Evolutionary conservation across 2,888 invertebrate genomes (phyloP).

Genomic region (Lasioglossum calceatum): DNA sequence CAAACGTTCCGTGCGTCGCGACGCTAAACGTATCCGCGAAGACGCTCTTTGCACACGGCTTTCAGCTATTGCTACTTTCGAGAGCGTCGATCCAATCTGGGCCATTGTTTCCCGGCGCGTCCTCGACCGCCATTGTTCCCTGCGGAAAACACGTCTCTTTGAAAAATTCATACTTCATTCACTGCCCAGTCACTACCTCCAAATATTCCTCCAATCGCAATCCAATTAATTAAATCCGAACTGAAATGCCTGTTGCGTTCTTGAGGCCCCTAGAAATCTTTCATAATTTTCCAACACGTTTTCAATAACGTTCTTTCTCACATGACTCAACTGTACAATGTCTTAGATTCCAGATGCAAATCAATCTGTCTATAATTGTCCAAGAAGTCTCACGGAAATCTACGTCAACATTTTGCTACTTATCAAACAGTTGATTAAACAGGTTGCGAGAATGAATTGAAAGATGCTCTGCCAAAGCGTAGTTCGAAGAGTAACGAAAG

Average conservation of each 20-base stretch:
- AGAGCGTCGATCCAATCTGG: background rate
- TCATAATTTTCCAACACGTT: background rate
- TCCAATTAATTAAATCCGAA: background rate
- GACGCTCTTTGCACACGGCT: background rate
- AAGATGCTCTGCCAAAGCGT: background rate
- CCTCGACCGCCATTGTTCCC: background rate
- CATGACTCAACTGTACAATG: background rate
- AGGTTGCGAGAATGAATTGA: too few relatives aligned
- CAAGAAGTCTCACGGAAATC: too few relatives aligned
- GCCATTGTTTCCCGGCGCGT: background rate
- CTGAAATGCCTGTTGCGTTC: too few relatives aligned
- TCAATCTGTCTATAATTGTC: too few relatives aligned
- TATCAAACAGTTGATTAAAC: too few relatives aligned
- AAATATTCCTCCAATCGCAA: background rate
- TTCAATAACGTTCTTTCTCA: background rate
- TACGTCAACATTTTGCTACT: too few relatives aligned
- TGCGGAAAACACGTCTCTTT: background rate
- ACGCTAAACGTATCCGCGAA: background rate
- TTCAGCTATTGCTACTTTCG: background rate
- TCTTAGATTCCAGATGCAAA: background rate
- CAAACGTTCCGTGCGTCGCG: slow-evolving; percentile 5
- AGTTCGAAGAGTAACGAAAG: background rate
- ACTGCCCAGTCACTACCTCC: background rate
- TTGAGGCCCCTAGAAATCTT: background rate
- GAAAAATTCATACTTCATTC: background rate